phyloP scores from a whole-genome alignment of 2,113 vertebrate species.

The Oxyruncus cristatus region DNA sequence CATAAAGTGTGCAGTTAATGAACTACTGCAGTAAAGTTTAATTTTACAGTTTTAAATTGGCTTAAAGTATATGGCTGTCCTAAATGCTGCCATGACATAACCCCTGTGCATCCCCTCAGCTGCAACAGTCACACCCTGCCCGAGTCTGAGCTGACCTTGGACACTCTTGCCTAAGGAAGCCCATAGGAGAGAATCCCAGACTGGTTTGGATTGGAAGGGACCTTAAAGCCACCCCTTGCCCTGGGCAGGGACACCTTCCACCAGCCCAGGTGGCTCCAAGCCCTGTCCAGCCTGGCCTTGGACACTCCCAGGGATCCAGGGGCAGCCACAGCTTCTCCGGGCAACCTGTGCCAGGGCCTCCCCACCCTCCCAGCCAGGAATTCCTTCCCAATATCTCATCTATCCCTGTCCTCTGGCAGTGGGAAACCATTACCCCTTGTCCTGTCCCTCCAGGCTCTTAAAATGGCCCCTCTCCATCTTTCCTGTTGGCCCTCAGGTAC shows the following conservation, averaged over 20 bases:
- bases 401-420: background rate
- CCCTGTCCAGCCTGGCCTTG: background rate
- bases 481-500: fast-evolving
- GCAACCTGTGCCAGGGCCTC: background rate
- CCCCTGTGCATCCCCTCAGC: no score
- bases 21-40: background rate
- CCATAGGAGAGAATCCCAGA: background rate
- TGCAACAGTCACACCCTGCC: background rate
- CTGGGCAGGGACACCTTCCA: no score
- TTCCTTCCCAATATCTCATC: background rate
- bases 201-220: background rate
- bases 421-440: background rate
- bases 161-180: no score
- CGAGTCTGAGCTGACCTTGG: background rate
- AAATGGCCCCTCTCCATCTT: no score
- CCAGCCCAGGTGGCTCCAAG: no score
- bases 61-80: background rate
- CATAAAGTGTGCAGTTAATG: background rate
- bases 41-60: background rate
- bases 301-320: background rate
- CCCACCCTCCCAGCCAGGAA: background rate
- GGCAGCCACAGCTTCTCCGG: background rate
- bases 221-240: background rate
- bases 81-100: background rate
- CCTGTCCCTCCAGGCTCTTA: background rate